Evolutionary conservation across 2,888 invertebrate genomes (phyloP), one percentile per base, ranked within the genome.

Genomic region (Brenthis ino): DNA sequence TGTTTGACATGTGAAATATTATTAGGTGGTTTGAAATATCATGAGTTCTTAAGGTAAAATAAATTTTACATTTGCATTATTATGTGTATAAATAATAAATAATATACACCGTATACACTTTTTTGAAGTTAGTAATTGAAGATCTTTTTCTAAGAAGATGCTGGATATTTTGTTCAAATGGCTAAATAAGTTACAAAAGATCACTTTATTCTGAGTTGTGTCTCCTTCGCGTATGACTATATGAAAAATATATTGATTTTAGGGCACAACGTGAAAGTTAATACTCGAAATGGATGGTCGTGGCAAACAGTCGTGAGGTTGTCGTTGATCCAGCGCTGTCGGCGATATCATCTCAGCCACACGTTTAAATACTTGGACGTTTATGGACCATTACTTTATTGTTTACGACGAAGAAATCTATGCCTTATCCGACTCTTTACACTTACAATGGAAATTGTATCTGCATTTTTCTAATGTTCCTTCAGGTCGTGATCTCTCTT

Each of bases 321-420:
- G 80, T 74, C 77, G 76, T 75, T 75, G 77, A 72, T 76, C 76
- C 74, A 78, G 80, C 79, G 77, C 79, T 77, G 77, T 76, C 76
- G 69, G 76, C 77, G 84, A 86, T 86, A 80, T 79, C 79, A 85
- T 85, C 85, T 79, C 81, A 74, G 74, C 78, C 68, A 72, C 70
- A 68, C 68, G 65, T 69, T 72, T 69, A 64, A 65, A 69, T 64
- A 56, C 67, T 65, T 56, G 64, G 71, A 67, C 71, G 58, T 72
- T 72, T 72, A 85, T 86, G 80, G 84, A 77, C 86, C 82, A 85
- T 85, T 84, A 85, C 77, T 82, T 83, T 85, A 84, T 69, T 72
- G 66, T 69, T 72, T 67, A 72, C 64, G 64, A 61, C 54, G 48
- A 53, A 54, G 63, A 67, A 69, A 69, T 69, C 64, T 67, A 67